Percentiles rank a stretch among this genome's conserved stretches.
Evolutionary conservation across 2,113 vertebrate species (phyloP).

Genomic region (Pavo muticus): DNA sequence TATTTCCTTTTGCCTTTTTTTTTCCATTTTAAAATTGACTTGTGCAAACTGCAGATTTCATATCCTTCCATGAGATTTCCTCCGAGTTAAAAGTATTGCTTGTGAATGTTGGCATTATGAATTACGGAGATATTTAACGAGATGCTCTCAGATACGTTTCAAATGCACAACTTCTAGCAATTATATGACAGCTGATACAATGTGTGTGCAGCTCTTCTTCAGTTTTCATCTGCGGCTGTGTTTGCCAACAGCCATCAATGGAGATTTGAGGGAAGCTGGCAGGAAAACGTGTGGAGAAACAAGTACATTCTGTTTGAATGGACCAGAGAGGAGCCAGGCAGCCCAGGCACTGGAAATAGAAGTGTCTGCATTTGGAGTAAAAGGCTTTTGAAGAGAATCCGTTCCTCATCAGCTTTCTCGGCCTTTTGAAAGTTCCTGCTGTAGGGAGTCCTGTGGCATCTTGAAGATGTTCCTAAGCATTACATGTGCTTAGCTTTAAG

Average conservation of each 20-base stretch:
- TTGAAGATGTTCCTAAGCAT: background rate
- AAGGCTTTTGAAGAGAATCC: background rate
- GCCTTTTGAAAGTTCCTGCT: background rate
- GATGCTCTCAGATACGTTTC: background rate
- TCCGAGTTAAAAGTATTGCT: background rate
- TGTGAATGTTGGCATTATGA: background rate
- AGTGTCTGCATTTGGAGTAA: background rate
- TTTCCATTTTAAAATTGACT: background rate
- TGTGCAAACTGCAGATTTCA: background rate
- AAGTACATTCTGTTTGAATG: constrained; percentile 9
- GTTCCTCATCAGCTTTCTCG: background rate
- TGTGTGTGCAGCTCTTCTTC: background rate
- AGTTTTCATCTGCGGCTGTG: background rate
- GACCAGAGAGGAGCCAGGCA: background rate
- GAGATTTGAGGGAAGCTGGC: background rate
- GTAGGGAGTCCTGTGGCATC: background rate
- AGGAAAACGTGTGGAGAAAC: constrained; percentile 5
- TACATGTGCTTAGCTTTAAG: background rate
- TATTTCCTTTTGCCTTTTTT: background rate
- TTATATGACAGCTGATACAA: background rate
- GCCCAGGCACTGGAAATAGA: background rate
- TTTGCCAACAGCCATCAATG: constrained; percentile 13
- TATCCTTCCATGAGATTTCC: background rate
- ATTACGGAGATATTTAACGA: background rate
- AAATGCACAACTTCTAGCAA: background rate